Conservation (phyloP, 2,113 vertebrate species). For the Erinaceus europaeus region DNA sequence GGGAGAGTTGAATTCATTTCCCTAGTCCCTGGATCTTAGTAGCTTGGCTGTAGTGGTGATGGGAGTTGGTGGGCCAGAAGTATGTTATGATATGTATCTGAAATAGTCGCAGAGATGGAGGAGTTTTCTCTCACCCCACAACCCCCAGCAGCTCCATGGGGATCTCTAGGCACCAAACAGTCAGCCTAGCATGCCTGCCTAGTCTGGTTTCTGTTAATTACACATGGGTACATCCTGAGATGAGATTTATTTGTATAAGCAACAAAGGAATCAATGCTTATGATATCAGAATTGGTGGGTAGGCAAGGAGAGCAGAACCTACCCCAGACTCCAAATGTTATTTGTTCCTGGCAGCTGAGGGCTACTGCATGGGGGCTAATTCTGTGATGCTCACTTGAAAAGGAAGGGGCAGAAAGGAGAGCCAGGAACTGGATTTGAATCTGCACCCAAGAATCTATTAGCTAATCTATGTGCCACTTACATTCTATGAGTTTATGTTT, state of each 20-base stretch:
- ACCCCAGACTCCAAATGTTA: background rate
- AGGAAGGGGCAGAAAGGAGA: background rate
- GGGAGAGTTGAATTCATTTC: background rate
- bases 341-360: background rate
- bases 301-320: background rate
- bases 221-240: background rate
- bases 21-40: background rate
- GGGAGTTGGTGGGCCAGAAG: background rate
- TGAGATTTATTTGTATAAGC: background rate
- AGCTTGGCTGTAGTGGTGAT: background rate
- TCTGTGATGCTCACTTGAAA: fast-evolving
- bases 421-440: fast-evolving
- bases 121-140: background rate
- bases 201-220: background rate
- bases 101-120: background rate
- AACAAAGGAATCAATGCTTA: background rate
- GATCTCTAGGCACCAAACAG: background rate
- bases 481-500: background rate
- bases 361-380: background rate
- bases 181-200: background rate
- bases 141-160: background rate
- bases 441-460: background rate
- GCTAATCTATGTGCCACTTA: background rate
- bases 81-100: background rate
- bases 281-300: background rate